Conservation (phyloP, 2,888 invertebrate species). For the Drosophila anomelani region DNA sequence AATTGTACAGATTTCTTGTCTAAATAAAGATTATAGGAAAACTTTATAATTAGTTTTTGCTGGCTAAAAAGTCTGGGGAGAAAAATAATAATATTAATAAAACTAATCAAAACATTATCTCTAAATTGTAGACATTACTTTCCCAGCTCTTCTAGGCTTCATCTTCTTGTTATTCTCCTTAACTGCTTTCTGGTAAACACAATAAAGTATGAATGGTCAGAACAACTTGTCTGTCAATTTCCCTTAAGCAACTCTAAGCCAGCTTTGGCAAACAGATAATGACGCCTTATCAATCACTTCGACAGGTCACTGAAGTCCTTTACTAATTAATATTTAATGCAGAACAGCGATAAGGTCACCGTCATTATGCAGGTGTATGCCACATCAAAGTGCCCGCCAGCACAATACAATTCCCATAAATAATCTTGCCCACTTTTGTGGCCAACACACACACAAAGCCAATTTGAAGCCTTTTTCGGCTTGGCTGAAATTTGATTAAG, state of each 20-base stretch:
- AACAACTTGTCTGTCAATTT: slow-evolving; percentile 16
- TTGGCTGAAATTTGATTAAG: slow-evolving; percentile 75
- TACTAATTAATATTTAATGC: slow-evolving; percentile 65
- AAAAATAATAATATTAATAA: slow-evolving; percentile 6
- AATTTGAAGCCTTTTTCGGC: slow-evolving; percentile 53
- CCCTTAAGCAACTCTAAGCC: not conserved
- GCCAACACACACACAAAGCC: slow-evolving; percentile 25
- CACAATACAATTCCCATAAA: slow-evolving; percentile 53
- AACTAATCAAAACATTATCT: not conserved
- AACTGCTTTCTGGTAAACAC: not conserved
- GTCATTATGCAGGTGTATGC: slow-evolving; percentile 37
- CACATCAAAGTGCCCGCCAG: slow-evolving; percentile 49
- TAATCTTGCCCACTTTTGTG: slow-evolving; percentile 43
- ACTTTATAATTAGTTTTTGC: slow-evolving; percentile 45
- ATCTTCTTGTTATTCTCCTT: not conserved
- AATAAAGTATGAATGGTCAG: not conserved
- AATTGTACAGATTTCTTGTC: slow-evolving; percentile 15
- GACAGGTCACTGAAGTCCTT: slow-evolving; percentile 33
- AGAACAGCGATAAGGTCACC: slow-evolving; percentile 19
- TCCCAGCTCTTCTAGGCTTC: too few species aligned
- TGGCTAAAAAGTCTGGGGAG: not conserved
- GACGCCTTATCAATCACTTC: slow-evolving; percentile 37
- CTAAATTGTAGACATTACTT: too few species aligned
- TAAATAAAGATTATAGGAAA: slow-evolving; percentile 16
- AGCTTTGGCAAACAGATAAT: slow-evolving; percentile 4